A percentile compares a stretch with the other conserved stretches of the same genome.
Conservation (phyloP, 1,140 invertebrate species). For the Papilio glaucus region DNA sequence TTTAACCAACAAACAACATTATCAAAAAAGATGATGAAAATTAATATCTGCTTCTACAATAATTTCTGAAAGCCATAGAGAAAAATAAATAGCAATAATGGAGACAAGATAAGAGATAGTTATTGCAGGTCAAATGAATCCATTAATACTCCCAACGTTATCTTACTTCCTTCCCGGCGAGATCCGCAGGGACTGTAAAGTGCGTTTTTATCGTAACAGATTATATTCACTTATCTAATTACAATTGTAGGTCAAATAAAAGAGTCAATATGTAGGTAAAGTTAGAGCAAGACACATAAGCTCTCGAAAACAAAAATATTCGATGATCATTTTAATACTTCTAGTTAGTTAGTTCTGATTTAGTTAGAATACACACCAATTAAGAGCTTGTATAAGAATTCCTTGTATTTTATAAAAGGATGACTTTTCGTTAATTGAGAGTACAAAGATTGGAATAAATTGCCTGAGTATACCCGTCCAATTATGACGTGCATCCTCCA, state of each 20-base stretch:
- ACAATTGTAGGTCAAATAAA: background rate
- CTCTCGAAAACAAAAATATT: too few relatives aligned
- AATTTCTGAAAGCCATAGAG: background rate
- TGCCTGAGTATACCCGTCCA: too few relatives aligned
- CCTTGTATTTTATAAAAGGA: too few relatives aligned
- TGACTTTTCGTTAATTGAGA: too few relatives aligned
- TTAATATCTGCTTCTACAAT: background rate
- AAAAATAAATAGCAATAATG: conserved; percentile 20
- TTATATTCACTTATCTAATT: background rate
- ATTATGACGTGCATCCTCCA: too few relatives aligned
- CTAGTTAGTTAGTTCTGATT: too few relatives aligned
- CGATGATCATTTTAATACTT: too few relatives aligned
- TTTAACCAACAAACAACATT: background rate
- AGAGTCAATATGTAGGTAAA: too few relatives aligned
- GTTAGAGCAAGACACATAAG: too few relatives aligned
- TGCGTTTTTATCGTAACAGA: background rate
- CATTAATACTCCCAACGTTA: conserved; percentile 12
- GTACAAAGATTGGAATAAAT: too few relatives aligned
- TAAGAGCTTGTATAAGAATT: too few relatives aligned
- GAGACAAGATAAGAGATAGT: conserved; percentile 21
- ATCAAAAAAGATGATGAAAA: background rate
- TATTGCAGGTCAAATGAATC: conserved; percentile 11
- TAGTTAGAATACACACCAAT: too few relatives aligned
- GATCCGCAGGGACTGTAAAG: conserved; percentile 1
- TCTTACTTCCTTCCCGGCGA: background rate